A percentile compares a stretch with the other conserved stretches of the same genome.
Conservation (phyloP, 1,140 invertebrate genomes). For the Rhynchophorus ferrugineus region DNA sequence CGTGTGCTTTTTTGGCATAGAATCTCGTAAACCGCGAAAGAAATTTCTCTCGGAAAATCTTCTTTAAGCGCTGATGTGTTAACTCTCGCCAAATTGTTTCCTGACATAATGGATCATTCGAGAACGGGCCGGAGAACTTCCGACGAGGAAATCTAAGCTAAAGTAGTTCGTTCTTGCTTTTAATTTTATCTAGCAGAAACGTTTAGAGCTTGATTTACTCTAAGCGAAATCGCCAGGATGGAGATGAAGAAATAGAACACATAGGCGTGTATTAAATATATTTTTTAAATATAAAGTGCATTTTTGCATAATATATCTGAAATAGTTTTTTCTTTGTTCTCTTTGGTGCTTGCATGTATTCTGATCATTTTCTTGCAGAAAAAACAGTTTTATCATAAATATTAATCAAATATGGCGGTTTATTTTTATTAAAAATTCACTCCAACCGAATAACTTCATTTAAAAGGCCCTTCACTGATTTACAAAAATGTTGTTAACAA, state of each 20-base stretch:
- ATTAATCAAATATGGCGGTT: too few relatives aligned
- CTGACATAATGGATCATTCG: constrained; percentile 34
- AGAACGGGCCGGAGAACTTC: constrained; percentile 10
- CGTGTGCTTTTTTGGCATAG: too few relatives aligned
- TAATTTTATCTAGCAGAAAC: constrained; percentile 15
- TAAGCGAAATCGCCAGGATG: not conserved
- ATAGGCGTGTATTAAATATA: too few relatives aligned
- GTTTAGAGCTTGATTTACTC: not conserved
- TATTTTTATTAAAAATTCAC: too few relatives aligned
- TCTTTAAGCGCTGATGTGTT: constrained; percentile 29
- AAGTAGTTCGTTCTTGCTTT: constrained; percentile 9
- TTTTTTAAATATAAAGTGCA: too few relatives aligned
- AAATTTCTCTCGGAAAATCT: not conserved
- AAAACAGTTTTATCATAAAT: too few relatives aligned
- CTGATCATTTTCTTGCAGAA: too few relatives aligned
- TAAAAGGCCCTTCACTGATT: not conserved
- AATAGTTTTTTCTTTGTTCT: too few relatives aligned
- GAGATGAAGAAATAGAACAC: too few relatives aligned
- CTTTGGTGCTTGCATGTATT: too few relatives aligned
- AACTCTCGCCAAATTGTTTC: constrained; percentile 34
- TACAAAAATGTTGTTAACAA: not conserved
- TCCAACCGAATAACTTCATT: not conserved
- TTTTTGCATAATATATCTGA: too few relatives aligned
- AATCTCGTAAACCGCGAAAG: too few relatives aligned
- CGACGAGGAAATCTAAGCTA: constrained; percentile 12